phyloP scores from a whole-genome alignment of 64 coral and sea anemone species.

The Porites australiensis region DNA sequence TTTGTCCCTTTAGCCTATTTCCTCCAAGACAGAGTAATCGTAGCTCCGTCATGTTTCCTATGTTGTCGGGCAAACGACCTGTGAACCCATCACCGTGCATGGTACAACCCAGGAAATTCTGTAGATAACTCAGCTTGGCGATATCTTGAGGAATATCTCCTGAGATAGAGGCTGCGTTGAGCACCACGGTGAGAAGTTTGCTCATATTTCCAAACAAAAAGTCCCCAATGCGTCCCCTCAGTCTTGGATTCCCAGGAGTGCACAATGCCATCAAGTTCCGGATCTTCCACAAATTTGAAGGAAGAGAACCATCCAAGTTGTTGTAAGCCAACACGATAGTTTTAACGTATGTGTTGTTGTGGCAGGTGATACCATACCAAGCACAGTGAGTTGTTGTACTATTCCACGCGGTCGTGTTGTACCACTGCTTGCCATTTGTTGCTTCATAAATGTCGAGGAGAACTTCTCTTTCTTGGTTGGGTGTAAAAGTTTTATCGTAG shows the following conservation, averaged over 20 bases:
- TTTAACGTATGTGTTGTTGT: conserved; percentile 41
- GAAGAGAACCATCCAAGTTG: conserved; percentile 25
- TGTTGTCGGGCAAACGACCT: conserved; percentile 23
- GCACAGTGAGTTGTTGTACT: conserved; percentile 39
- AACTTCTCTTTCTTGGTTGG: conserved; percentile 59
- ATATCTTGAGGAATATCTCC: conserved; percentile 19
- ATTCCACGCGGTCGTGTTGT: conserved; percentile 9
- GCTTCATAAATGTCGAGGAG: conserved; percentile 23
- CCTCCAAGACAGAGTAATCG: neutral
- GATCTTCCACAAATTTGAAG: conserved; percentile 33
- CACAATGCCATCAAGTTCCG: conserved; percentile 44
- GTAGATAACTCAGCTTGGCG: neutral
- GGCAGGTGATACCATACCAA: conserved; percentile 60
- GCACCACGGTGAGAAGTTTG: neutral
- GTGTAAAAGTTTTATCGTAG: conserved; percentile 12
- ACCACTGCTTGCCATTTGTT: conserved; percentile 38
- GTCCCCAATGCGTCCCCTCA: neutral
- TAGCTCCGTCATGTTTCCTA: conserved; percentile 8
- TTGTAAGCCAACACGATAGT: conserved; percentile 59
- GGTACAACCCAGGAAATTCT: conserved; percentile 12
- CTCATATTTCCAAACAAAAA: conserved; percentile 7
- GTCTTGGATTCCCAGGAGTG: conserved; percentile 26
- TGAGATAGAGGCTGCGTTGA: conserved; percentile 40
- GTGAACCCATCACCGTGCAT: conserved; percentile 31
- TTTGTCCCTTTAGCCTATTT: conserved; percentile 33